Evolutionary conservation across 1,140 invertebrate species (phyloP), one percentile per base, ranked within the genome.

Genomic region (Colletes latitarsis): DNA sequence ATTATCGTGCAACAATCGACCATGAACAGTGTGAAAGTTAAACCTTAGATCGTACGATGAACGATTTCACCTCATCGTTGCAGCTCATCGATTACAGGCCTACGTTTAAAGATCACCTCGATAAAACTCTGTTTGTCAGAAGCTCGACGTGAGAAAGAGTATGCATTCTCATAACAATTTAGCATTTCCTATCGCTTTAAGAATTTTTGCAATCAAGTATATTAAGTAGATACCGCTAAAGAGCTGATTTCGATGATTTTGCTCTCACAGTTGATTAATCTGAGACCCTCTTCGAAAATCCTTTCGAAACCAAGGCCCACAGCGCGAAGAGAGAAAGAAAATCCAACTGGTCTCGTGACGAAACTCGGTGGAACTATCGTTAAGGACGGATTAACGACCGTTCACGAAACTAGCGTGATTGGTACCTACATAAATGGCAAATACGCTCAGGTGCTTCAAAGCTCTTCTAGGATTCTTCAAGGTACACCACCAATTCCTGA

Each of bases 371-470:
- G 97, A 30, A 98, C 96, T 4, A 95, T 97, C 52, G 95, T 98
- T 4, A 96, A 97, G 88, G 96, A 97, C 89, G 97, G 97, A 3
- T 88, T 96, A 0, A 98, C 97, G 1, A 98, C 97, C 1, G 95
- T 98, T 10, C 96, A 97, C 87, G 97, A 98, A 93, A 98, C 97
- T 0, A 97, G 96, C 88, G 97, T 98, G 15, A 96, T 98, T 86
- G 97, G 97, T 5, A 98, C 97, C 8, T 97, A 96, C 87, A 97
- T 98, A 85, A 96, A 96, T 72, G 97, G 97, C 70, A 97, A 97
- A 92, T 98, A 98, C 88, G 97, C 97, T 10, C 96, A 97, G 91
- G 96, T 98, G 5, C 92, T 97, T 9, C 95, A 96, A 84, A 97
- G 96, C 86, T 96, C 96, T 1, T 96, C 96, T 0, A 94, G 94